Evolutionary conservation across 2,113 vertebrate species (phyloP), one percentile per base, ranked within the genome.

Genomic region (Irena cyanogastra): DNA sequence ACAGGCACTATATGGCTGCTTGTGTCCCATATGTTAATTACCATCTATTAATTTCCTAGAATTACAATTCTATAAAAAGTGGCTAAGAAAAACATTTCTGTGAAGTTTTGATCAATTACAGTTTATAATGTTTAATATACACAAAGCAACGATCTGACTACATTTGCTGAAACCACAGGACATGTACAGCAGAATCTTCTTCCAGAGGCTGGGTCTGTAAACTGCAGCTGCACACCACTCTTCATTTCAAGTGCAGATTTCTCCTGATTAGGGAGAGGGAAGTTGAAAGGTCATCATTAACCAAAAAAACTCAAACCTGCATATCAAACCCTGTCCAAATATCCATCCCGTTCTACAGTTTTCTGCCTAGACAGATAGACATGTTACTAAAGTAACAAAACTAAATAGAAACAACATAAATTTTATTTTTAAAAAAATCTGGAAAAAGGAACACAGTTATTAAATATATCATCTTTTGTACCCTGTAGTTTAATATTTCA

Each of bases 211-310:
- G 5, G 17, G 59, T 89, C 82, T 71, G 69, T 84, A 93, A 94
- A 47, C 76, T 90, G 90, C 95, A 97, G 96, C 52, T 95, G 79
- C 71, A 60, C 71, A 61, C 72, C 80, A 87, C 65, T 90, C 92
- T 50, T 63, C 60, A 69, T 70, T 84, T 30, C 91, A 91, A 95
- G 83, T 30, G 92, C 81, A 90, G 93, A 91, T 89, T 92, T 91
- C 92, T 90, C 89, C 97, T 97, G 87, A 75, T 90, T 87, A 89
- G 70, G 80, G 91, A 97, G 44, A 95, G 68, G 41, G 80, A 96
- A 85, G 75, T 70, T 82, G 47, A 93, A 82, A 96, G 80, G 37
- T 93, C 57, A 75, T 77, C 76, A 87, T 93, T 93, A 95, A 88
- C 37, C 45, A 91, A 75, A 87, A 95, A 81, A 39, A 27, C 80